Base-by-base conservation (phyloP, 2,888 invertebrate species). In the Brachylomia viminalis region DNA sequence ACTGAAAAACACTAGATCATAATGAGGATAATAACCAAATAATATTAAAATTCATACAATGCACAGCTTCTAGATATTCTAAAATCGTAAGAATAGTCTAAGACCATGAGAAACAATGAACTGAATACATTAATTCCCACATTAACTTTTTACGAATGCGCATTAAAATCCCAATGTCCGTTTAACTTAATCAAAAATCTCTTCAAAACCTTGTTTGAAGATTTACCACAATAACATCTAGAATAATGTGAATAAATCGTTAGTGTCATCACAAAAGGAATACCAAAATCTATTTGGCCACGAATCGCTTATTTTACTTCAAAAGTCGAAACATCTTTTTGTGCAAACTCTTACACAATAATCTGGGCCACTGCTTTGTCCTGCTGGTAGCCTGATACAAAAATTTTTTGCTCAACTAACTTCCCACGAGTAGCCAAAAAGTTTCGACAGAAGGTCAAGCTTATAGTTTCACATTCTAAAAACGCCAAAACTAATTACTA, bases 381-480 rank as follows among this genome's bases (percentile, higher is more conserved):
- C 54, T 47, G 27, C 27, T 79, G 17, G 42, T 47, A 52, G 10
- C 38, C 52, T 30, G 27, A 15, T 27, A 49, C 52, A 49, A 59
- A 56, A 23, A 2, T 38, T 66, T 71, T 82, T 83, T 69, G 38
- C 64, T 66, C 49, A 56, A 77, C 61, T 72, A 38, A 58, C 77
- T 84, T 84, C 82, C 81, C 80, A 89, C 83, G 81, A 85, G n/a
- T 47, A 20, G 27, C 71, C 13, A 49, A 75, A 38, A 69, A 27
- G 71, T 82, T 85, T 86, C 75, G 66, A 76, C 80, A 83, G 80
- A 86, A 86, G 82, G 82, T 82, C 77, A 80, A 66, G 23, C 45
- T 69, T 23, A 72, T 42, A 75, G 75, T 71, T 74, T 66, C 66
- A 61, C 64, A 75, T 75, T 70, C 64, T 13, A 79, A 74, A 80